Percentiles rank a stretch among this genome's conserved stretches.
phyloP scores from a whole-genome alignment of 2,888 invertebrate species.

The Carterocephalus palaemon region DNA sequence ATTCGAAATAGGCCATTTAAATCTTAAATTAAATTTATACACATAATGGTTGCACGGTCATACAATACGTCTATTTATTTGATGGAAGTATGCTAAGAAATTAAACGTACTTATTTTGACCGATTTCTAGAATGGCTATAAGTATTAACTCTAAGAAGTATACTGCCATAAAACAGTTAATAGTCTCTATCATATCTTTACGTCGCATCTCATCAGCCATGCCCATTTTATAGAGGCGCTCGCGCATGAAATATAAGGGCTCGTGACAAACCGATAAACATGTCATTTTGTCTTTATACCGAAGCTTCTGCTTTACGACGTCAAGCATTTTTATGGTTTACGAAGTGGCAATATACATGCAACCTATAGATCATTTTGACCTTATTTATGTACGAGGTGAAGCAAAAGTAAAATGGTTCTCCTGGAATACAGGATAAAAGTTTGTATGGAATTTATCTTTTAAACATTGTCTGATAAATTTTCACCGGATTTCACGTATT shows the following conservation, averaged over 20 bases:
- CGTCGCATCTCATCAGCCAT: slow-evolving; percentile 48
- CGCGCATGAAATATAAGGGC: slow-evolving; percentile 34
- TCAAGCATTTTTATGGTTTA: slow-evolving; percentile 12
- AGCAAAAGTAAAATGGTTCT: no score
- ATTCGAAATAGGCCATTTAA: no score
- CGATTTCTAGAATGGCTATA: slow-evolving; percentile 11
- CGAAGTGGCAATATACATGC: not conserved
- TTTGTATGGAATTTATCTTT: no score
- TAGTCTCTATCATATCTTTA: slow-evolving; percentile 46
- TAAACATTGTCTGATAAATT: no score
- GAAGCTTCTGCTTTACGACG: slow-evolving; percentile 39
- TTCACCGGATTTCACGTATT: no score
- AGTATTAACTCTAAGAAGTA: slow-evolving; percentile 39
- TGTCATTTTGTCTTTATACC: slow-evolving; percentile 42
- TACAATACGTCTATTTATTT: no score
- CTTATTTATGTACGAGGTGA: not conserved
- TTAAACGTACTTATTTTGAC: slow-evolving; percentile 1
- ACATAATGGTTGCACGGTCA: no score
- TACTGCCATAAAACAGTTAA: slow-evolving; percentile 47
- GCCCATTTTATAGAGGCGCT: slow-evolving; percentile 43
- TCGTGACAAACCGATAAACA: slow-evolving; percentile 44
- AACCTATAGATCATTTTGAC: no score
- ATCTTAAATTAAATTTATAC: no score
- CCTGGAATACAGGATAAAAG: no score
- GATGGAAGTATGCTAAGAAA: slow-evolving; percentile 8